Conservation (phyloP, 1,140 invertebrate species). For the Aphis gossypii region DNA sequence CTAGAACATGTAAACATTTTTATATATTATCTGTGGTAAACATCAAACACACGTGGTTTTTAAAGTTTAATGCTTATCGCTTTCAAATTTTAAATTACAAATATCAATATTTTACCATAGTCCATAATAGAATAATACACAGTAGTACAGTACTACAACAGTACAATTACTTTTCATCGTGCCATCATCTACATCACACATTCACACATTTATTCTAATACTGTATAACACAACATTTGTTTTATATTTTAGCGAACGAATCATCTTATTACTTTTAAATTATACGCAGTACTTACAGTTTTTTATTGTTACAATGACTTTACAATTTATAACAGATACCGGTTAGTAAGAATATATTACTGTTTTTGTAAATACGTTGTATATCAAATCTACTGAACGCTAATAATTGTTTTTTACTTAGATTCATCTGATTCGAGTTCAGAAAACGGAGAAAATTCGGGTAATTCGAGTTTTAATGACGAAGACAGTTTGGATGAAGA, state of each 20-base stretch:
- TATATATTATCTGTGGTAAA: too few species aligned
- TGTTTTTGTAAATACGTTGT: not conserved
- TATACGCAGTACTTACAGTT: not conserved
- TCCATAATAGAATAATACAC: too few species aligned
- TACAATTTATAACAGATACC: not conserved
- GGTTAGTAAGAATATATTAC: conserved; percentile 8
- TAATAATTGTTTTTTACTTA: not conserved
- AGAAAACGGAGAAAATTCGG: not conserved
- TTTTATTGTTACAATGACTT: conserved; percentile 42
- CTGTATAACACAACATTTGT: not conserved
- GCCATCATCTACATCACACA: too few species aligned
- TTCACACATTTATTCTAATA: too few species aligned
- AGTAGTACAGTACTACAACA: too few species aligned
- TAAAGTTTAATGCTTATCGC: too few species aligned
- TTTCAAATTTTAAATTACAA: too few species aligned
- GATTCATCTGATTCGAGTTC: conserved; percentile 4
- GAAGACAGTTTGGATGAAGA: not conserved
- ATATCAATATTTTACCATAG: too few species aligned
- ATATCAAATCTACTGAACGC: not conserved
- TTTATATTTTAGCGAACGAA: not conserved
- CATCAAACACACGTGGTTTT: too few species aligned
- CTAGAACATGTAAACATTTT: too few species aligned
- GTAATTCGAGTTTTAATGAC: not conserved
- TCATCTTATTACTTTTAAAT: not conserved
- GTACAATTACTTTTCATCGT: too few species aligned